phyloP scores from a whole-genome alignment of 2,113 vertebrate genomes.

The Pteruthius melanotis region DNA sequence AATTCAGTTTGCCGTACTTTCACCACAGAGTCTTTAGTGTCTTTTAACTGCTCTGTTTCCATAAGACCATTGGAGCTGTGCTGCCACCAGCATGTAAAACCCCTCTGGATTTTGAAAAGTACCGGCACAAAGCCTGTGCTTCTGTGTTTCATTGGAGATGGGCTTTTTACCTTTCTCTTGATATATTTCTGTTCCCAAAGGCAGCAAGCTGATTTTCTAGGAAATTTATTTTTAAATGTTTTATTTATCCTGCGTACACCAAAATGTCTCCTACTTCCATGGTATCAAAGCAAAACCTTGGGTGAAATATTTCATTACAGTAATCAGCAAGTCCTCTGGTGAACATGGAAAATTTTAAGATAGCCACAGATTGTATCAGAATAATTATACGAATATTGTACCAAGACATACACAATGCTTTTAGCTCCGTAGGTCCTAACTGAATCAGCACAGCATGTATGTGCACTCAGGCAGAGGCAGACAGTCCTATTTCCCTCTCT shows the following conservation, averaged over 20 bases:
- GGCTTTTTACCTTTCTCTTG: constrained; percentile 35
- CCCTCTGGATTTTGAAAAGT: not conserved
- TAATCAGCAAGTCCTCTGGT: constrained; percentile 30
- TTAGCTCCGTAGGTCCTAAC: not conserved
- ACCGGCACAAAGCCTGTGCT: not conserved
- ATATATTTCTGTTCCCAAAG: constrained; percentile 25
- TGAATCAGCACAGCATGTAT: not conserved
- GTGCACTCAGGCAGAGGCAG: not conserved
- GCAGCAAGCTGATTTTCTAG: constrained; percentile 33
- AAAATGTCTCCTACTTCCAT: constrained; percentile 28
- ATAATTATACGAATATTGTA: not conserved
- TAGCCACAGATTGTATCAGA: constrained; percentile 4
- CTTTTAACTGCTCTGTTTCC: not conserved
- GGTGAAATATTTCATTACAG: constrained; percentile 47
- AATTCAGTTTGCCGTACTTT: not conserved
- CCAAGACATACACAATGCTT: not conserved
- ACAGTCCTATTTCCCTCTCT: not conserved
- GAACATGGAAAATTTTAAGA: constrained; percentile 35
- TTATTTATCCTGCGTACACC: constrained; percentile 31
- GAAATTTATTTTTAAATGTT: constrained; percentile 55
- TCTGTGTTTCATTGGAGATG: constrained; percentile 13
- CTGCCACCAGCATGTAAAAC: not conserved
- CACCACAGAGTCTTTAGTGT: not conserved
- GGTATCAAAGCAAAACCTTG: constrained; percentile 43
- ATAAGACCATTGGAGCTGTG: not conserved